Evolutionary conservation across 2,888 invertebrate genomes (phyloP).

Genomic region (Toxonevra muliebris): DNA sequence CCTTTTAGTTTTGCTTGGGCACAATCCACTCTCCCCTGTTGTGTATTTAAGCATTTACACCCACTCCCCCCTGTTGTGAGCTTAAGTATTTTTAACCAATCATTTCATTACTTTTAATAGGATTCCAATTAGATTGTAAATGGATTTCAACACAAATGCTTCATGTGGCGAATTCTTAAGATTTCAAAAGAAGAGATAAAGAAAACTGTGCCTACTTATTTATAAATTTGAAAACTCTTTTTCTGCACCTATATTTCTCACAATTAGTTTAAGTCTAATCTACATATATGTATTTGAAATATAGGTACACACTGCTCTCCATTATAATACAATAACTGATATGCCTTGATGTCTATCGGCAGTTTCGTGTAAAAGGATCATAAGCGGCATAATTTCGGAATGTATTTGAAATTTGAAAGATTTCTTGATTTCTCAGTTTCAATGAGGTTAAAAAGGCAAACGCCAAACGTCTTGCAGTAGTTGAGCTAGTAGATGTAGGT

Average conservation of each 20-base stretch:
- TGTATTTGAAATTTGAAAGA: neutral
- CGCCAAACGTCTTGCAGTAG: neutral
- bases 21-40: no score
- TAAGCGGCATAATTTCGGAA: constrained; percentile 21
- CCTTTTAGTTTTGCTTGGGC: no score
- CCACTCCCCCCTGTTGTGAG: no score
- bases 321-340: no score
- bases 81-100: no score
- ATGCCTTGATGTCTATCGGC: no score
- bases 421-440: neutral
- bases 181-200: neutral
- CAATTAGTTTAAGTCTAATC: neutral
- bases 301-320: neutral
- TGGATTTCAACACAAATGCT: constrained; percentile 31
- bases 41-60: no score
- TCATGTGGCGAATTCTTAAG: constrained; percentile 35
- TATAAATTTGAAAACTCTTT: neutral
- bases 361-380: constrained; percentile 30
- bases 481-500: constrained; percentile 27
- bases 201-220: neutral
- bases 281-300: neutral
- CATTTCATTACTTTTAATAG: constrained; percentile 6
- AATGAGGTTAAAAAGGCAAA: constrained; percentile 15
- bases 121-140: constrained; percentile 32
- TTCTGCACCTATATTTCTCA: neutral